Evolutionary conservation across 2,797 vertebrate genomes (phyloP).

Genomic region (Gambelia wislizenii): DNA sequence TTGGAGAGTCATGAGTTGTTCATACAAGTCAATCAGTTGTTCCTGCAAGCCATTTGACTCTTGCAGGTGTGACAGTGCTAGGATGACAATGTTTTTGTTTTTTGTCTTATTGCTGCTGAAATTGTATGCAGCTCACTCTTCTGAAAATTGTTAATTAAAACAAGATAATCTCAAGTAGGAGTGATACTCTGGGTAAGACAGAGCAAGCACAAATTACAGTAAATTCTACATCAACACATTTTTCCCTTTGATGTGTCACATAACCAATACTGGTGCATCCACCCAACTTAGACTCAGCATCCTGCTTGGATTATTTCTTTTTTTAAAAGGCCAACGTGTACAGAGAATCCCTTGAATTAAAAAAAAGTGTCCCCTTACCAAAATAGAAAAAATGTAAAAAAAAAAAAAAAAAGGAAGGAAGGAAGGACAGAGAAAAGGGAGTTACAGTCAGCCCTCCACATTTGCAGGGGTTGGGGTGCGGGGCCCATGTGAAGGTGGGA

Average conservation of each 20-base stretch:
- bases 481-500: too few species aligned
- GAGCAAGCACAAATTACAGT: conserved; percentile 5
- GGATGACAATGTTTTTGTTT: neutral
- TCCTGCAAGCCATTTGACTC: neutral
- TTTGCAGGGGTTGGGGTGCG: too few species aligned
- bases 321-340: neutral
- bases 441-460: too few species aligned
- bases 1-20: neutral
- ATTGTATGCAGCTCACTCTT: neutral
- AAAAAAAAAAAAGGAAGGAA: neutral
- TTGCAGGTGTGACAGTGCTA: too few species aligned
- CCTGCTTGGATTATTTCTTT: neutral
- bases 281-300: too few species aligned
- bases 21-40: too few species aligned
- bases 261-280: neutral
- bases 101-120: neutral
- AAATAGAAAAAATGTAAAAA: neutral
- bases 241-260: neutral
- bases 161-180: neutral
- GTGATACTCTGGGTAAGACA: neutral
- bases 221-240: conserved; percentile 1
- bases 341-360: neutral
- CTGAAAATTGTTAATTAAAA: neutral
- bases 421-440: neutral
- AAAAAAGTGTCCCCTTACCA: neutral